These are phyloP conservation scores for Drosophila asahinai DNA, from an alignment of 1,140 invertebrate species.

Conservation along the genomic window DNA sequence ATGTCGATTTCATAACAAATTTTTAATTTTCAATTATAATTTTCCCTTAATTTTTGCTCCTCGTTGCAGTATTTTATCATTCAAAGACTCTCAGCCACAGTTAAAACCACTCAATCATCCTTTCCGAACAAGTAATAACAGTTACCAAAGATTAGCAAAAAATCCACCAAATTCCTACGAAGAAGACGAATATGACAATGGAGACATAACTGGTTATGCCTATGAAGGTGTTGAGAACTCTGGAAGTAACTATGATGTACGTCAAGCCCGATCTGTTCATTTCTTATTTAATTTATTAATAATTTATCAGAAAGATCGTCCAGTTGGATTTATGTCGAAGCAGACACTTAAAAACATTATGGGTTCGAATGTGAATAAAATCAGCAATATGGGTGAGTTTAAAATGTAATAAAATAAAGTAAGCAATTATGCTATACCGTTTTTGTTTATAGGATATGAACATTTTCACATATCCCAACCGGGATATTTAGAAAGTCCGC, in stretches of 20 bases:
- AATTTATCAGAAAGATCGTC: constrained; percentile 17
- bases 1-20: too few species aligned
- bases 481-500: constrained; percentile 1
- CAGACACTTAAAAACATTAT: background rate
- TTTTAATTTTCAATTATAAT: too few species aligned
- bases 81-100: background rate
- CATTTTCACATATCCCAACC: constrained; percentile 3
- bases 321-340: constrained; percentile 6
- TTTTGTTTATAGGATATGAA: constrained; percentile 47
- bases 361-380: constrained; percentile 15
- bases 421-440: background rate
- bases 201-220: constrained; percentile 72
- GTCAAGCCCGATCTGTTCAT: background rate
- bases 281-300: background rate
- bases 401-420: background rate
- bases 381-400: constrained; percentile 55
- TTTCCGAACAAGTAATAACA: background rate
- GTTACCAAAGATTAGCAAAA: constrained; percentile 1
- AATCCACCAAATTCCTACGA: background rate
- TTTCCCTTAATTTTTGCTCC: background rate
- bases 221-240: constrained; percentile 24
- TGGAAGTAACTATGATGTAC: constrained; percentile 15
- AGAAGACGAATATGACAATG: constrained; percentile 56
- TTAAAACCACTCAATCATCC: background rate
- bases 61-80: background rate